Evolutionary conservation across 2,113 vertebrate genomes (phyloP), one percentile per base, ranked within the genome.

Genomic region (Plectropomus leopardus): DNA sequence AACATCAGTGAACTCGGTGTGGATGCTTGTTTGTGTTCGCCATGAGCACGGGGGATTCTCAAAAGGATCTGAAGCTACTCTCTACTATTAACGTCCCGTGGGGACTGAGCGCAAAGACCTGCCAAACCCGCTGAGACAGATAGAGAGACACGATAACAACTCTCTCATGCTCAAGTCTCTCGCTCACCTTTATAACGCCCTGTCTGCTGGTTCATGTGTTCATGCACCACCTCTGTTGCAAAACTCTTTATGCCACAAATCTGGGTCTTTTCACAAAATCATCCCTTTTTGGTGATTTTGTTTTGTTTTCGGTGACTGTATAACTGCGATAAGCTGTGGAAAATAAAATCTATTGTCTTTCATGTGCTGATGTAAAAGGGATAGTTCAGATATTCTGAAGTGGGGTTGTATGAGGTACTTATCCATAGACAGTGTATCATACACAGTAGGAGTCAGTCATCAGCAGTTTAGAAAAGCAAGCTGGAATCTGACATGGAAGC

Each of bases 81-180:
- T 58, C 26, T 74, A 24, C 57, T 36, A 47, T 79, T 67, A 72
- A 50, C 28, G 19, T 85, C 80, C 63, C 59, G 14, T 15, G 54
- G 64, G 83, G 72, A 59, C 40, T 40, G 30, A 87, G 53, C 28
- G 58, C 64, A 70, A 83, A 85, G 74, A 47, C 65, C 48, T 21
- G 44, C 17, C 36, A 48, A 86, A 81, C 61, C 82, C 57, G 24
- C 50, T 19, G 74, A 86, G 68, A 85, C 68, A 71, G 30, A 55
- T 30, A 30, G 17, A 72, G 48, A 58, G 23, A 19, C 4, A 59
- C 10, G 10, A 53, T 21, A 57, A 45, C 15, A 47, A 51, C 4
- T 3, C 47, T 19, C 2, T 54, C 30, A 1, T 1, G 48, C 23
- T 57, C 45, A 72, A 70, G 87, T 64, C 70, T 51, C 55, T 68